Evolutionary conservation across 2,888 invertebrate genomes (phyloP), one percentile per base, ranked within the genome.

Genomic region (Thereva nobilitata): DNA sequence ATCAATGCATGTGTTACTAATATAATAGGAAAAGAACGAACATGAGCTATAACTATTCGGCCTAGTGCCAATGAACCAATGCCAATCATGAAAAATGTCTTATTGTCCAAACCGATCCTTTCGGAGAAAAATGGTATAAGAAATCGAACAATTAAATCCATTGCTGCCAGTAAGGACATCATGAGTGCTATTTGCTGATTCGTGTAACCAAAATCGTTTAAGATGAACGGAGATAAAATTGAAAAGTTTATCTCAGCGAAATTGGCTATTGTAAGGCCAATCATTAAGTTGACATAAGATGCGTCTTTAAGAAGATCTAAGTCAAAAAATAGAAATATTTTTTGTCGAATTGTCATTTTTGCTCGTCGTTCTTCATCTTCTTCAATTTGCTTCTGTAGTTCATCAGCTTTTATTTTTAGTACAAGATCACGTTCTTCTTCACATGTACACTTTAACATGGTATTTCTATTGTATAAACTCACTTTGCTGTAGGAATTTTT

Each of bases 231-330:
- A 0, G 89, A 89, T 56, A 90, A 74, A 56, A 90, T 84, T 2
- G 89, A 88, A 75, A 90, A 90, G 76, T 90, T 90, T 5, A 89
- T 73, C 77, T 90, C 90, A 4, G 86, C 86, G 73, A 89, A 89
- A 74, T 86, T 87, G 0, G 89, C 89, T 45, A 89, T 80, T 0
- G 88, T 89, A 55, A 90, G 82, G 1, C 90, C 90, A 64, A 89
- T 75, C 83, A 89, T 88, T 9, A 90, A 80, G 73, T 88, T 90
- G 3, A 89, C 84, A 72, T 87, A 90, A 4, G 87, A 85, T 9
- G 85, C 84, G 77, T 90, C 90, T 72, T 86, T 85, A 64, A 90
- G 77, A 57, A 90, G 82, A 76, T 88, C 87, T 68, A 90, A 82
- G 76, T 90, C 90, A 73, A 90, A 90, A 75, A 89, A 89, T 44